Percentiles rank a stretch among this genome's conserved stretches.
Evolutionary conservation across 2,113 vertebrate species (phyloP).

Genomic region (Microcebus lehilahytsara): DNA sequence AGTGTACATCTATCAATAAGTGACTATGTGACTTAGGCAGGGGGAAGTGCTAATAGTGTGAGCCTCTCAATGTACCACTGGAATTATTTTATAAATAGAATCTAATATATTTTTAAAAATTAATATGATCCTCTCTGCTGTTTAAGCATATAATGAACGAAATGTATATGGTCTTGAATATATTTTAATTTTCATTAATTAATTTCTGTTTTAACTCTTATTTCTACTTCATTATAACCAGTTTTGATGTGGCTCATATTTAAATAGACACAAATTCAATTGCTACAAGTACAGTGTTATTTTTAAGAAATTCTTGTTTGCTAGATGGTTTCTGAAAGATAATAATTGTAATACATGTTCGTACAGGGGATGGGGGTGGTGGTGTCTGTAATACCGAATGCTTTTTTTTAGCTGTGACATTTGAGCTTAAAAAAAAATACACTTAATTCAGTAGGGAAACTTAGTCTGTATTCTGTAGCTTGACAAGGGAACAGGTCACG

Average conservation of each 20-base stretch:
- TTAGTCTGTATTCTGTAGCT: neutral
- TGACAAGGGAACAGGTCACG: neutral
- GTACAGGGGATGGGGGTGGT: no score
- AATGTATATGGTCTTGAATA: neutral
- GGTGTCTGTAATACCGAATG: accelerated
- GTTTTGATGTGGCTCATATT: neutral
- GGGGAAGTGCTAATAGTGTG: neutral
- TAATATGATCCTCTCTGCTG: neutral
- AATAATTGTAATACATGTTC: neutral
- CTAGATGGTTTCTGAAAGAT: constrained; percentile 2
- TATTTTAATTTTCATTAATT: neutral
- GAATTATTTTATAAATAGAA: neutral
- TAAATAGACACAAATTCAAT: neutral
- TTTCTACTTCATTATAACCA: neutral
- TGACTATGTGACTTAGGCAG: neutral
- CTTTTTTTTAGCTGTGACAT: neutral
- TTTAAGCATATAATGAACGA: neutral
- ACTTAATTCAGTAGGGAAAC: neutral
- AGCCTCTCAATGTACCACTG: neutral
- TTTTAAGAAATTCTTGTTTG: neutral
- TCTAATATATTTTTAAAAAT: neutral
- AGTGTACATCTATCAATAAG: neutral
- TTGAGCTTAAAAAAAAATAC: neutral
- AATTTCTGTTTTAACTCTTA: neutral
- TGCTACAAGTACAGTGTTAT: neutral